A percentile compares a stretch with the other conserved stretches of the same genome.
Evolutionary conservation across 1,140 invertebrate genomes (phyloP).

Genomic region (Tribolium castaneum): DNA sequence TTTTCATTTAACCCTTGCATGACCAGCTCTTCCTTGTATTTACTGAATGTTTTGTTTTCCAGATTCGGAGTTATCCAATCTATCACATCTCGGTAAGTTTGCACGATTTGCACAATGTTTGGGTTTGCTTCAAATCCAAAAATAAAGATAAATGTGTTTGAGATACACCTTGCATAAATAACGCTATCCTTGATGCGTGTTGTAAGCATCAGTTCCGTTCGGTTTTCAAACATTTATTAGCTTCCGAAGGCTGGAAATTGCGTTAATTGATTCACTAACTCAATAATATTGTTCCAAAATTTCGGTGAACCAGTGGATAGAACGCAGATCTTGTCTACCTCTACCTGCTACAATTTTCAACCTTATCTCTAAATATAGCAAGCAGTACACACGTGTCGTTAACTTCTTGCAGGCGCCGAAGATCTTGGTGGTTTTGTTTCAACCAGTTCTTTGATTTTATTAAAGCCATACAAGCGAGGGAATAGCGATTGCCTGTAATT

Average conservation of each 20-base stretch:
- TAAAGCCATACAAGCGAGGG: constrained; percentile 14
- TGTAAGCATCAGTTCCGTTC: too few species aligned
- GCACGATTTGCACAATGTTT: neutral
- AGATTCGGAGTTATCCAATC: constrained; percentile 71
- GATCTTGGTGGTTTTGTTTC: constrained; percentile 21
- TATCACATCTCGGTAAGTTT: constrained; percentile 72
- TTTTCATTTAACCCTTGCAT: neutral
- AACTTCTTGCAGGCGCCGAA: constrained; percentile 15
- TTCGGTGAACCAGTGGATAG: neutral
- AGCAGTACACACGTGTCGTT: constrained; percentile 19
- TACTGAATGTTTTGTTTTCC: constrained; percentile 63
- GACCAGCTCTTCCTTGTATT: neutral
- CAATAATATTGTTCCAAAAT: neutral
- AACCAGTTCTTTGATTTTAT: constrained; percentile 33
- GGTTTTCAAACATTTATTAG: too few species aligned
- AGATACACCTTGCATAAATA: too few species aligned
- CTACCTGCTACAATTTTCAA: constrained; percentile 10
- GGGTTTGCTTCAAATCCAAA: neutral
- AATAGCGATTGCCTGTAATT: neutral
- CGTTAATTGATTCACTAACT: neutral
- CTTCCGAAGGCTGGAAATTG: too few species aligned
- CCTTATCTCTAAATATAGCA: constrained; percentile 19
- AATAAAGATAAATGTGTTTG: neutral
- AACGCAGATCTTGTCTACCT: neutral
- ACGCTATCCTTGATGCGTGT: too few species aligned